phyloP scores from a whole-genome alignment of 2,113 vertebrate species.

The Ciconia maguari region DNA sequence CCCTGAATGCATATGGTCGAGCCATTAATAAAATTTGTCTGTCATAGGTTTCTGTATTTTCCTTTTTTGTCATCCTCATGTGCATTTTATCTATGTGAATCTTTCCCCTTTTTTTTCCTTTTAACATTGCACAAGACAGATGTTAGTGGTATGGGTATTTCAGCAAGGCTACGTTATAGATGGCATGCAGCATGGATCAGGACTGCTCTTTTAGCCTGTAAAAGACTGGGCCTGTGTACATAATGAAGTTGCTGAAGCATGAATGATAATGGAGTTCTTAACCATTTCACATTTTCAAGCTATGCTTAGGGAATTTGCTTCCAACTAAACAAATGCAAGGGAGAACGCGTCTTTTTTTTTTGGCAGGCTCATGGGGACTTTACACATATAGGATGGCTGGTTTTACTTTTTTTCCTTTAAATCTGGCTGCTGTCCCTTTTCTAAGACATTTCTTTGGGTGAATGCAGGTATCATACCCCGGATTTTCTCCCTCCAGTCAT shows the following conservation, averaged over 20 bases:
- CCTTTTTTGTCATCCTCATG: constrained; percentile 69
- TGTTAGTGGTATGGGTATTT: constrained; percentile 53
- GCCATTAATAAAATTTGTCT: constrained; percentile 96
- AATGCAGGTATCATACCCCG: background rate
- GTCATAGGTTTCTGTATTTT: constrained; percentile 78
- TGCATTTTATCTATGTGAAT: constrained; percentile 75
- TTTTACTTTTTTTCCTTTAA: background rate
- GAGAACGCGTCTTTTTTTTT: background rate
- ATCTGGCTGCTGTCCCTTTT: background rate
- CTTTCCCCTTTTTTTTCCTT: constrained; percentile 21
- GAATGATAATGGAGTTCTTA: constrained; percentile 39
- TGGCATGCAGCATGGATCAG: constrained; percentile 52
- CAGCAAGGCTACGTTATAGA: constrained; percentile 43
- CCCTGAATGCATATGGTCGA: constrained; percentile 86
- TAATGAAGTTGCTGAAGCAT: constrained; percentile 46
- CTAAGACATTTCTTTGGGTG: background rate
- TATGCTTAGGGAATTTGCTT: background rate
- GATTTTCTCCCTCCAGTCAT: background rate
- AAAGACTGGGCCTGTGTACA: constrained; percentile 49
- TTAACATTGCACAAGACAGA: constrained; percentile 67
- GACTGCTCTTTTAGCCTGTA: constrained; percentile 49
- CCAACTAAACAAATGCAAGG: background rate
- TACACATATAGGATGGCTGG: background rate
- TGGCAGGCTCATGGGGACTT: background rate
- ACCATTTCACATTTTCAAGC: constrained; percentile 1